Base-by-base conservation (phyloP, 2,888 invertebrate genomes). In the Drosophila stalkeri region DNA sequence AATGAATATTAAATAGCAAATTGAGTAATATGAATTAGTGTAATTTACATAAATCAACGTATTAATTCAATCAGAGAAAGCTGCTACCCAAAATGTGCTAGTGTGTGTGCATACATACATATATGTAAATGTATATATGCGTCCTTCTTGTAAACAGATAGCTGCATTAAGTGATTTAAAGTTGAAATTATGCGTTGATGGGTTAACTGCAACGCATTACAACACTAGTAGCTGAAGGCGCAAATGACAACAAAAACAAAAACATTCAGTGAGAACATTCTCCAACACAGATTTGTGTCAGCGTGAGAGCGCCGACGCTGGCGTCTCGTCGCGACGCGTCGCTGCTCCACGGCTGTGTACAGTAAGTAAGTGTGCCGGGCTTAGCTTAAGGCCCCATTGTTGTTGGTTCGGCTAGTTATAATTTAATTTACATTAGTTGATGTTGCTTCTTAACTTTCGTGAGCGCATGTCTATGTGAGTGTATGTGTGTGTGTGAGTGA, bases 11-110 rank as follows among this genome's bases (percentile, higher is more conserved):
- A 86, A 82, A 82, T 77, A 90, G 81, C 86, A 86, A 90, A 85
- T 85, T 86, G 89, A 86, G 82, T 90, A 86, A 86, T 80, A 79
- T 75, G 89, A 90, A 86, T 87, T 89, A 89, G 88, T 89, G 86
- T 87, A 90, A 87, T 89, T 90, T 89, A 90, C 90, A 87, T 84
- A 86, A 90, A 84, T 89, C 85, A 86, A 64, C 71, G 72, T 71
- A 86, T 87, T 87, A 87, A 87, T 87, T 89, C 87, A 87, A 87
- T 90, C 83, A 88, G 81, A 71, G 86, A 77, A 72, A 73, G 68
- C 71, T 65, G 46, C 79, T 68, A 75, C 70, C 75, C 67, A 70
- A 79, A 81, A 63, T 64, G 54, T 41, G 39, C 35, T 7, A 4
- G 52, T 47, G 39, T 51, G 52, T n/a, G 52, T 56, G 18, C 8